Conservation (phyloP, 2,797 vertebrate species). For the Brachyalestes nurse region DNA sequence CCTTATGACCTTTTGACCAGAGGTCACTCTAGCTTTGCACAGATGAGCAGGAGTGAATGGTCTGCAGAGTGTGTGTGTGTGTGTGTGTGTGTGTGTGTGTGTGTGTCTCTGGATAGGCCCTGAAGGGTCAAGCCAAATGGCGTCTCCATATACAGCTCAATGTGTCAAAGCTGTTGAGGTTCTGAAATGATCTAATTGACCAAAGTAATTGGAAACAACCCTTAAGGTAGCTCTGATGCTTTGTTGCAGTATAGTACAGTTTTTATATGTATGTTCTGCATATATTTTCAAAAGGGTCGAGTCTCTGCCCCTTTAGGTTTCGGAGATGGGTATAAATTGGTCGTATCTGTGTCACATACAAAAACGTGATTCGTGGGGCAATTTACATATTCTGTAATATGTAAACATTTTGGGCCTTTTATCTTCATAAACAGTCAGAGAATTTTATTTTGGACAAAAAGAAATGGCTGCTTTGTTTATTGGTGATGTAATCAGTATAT, state of each 20-base stretch:
- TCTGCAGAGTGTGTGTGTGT: constrained; percentile 31
- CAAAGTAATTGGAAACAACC: constrained; percentile 18
- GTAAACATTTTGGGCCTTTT: too few species aligned
- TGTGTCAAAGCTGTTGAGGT: not conserved
- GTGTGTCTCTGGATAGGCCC: constrained; percentile 22
- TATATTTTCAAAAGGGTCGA: not conserved
- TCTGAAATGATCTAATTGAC: constrained; percentile 13
- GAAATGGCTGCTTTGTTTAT: too few species aligned
- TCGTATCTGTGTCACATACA: too few species aligned
- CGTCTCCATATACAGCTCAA: constrained; percentile 12
- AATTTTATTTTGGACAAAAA: too few species aligned
- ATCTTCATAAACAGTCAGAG: too few species aligned
- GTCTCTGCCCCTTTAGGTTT: not conserved
- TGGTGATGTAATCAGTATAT: too few species aligned
- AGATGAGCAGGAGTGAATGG: constrained; percentile 51
- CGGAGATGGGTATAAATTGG: not conserved
- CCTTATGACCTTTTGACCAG: constrained; percentile 67
- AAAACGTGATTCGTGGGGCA: too few species aligned
- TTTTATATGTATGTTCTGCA: not conserved
- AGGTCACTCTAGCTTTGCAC: constrained; percentile 62
- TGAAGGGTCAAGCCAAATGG: constrained; percentile 13
- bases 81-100: constrained; percentile 24
- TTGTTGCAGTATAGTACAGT: not conserved
- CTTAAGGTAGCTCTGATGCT: not conserved
- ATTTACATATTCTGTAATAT: too few species aligned